Evolutionary conservation across 1,140 invertebrate genomes (phyloP).

Genomic region (Meloidogyne chitwoodi): DNA sequence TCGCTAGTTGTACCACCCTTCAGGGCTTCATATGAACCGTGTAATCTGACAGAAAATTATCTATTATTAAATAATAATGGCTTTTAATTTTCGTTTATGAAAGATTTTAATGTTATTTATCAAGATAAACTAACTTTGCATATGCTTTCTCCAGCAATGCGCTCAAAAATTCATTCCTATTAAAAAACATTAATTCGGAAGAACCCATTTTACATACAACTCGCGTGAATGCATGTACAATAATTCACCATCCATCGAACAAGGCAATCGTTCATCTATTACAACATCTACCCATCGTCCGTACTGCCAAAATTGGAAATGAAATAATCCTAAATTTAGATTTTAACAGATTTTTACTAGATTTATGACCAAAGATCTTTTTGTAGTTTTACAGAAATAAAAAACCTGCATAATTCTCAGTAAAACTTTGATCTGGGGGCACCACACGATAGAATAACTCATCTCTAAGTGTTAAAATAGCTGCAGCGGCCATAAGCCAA

Average conservation of each 20-base stretch:
- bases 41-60: background rate
- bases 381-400: too few relatives aligned
- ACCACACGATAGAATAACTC: slow-evolving; percentile 89
- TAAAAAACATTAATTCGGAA: too few relatives aligned
- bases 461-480: slow-evolving; percentile 83
- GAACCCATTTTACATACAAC: too few relatives aligned
- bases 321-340: slow-evolving; percentile 50
- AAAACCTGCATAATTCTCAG: slow-evolving; percentile 66
- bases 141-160: slow-evolving; percentile 77
- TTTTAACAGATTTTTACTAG: too few relatives aligned
- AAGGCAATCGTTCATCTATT: slow-evolving; percentile 74
- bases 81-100: background rate
- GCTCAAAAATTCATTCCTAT: slow-evolving; percentile 83
- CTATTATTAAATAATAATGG: background rate
- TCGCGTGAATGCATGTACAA: slow-evolving; percentile 71
- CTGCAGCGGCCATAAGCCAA: slow-evolving; percentile 86
- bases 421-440: slow-evolving; percentile 87
- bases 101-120: too few relatives aligned
- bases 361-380: too few relatives aligned
- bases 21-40: slow-evolving; percentile 92
- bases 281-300: slow-evolving; percentile 71
- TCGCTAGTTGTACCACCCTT: slow-evolving; percentile 95
- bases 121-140: slow-evolving; percentile 70
- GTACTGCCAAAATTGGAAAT: slow-evolving; percentile 60
- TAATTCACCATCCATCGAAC: slow-evolving; percentile 75